phyloP scores from a whole-genome alignment of 2,888 invertebrate genomes.

The Drosophila percnosoma region DNA sequence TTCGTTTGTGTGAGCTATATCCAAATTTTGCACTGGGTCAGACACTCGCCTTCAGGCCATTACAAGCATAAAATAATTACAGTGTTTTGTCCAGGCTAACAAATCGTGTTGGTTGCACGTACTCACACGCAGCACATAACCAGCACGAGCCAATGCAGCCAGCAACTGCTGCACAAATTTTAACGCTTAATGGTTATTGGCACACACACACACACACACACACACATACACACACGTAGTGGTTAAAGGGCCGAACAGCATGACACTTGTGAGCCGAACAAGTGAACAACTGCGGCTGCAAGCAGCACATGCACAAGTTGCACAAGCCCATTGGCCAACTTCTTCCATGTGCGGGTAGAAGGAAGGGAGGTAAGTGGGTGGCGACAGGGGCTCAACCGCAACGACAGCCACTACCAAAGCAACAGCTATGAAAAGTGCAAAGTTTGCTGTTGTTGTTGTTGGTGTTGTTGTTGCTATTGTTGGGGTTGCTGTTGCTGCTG shows the following conservation, averaged over 20 bases:
- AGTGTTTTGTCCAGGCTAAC: conserved; percentile 51
- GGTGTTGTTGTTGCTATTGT: conserved; percentile 15
- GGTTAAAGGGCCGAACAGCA: conserved; percentile 58
- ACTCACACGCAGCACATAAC: conserved; percentile 11
- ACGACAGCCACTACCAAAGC: conserved; percentile 54
- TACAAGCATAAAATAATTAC: conserved; percentile 72
- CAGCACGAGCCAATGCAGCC: conserved; percentile 44
- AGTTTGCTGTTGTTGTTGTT: conserved; percentile 5
- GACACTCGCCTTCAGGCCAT: conserved; percentile 29
- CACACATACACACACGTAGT: conserved; percentile 14
- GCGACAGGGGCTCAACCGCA: conserved; percentile 55
- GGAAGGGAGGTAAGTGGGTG: not conserved
- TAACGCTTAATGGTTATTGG: conserved; percentile 77
- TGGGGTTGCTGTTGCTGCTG: conserved; percentile 34
- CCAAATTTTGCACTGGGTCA: conserved; percentile 18
- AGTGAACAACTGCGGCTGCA: conserved; percentile 68
- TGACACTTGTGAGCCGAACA: conserved; percentile 73
- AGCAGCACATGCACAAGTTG: conserved; percentile 56
- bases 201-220: conserved; percentile 40
- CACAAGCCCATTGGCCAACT: conserved; percentile 34
- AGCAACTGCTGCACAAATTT: conserved; percentile 63
- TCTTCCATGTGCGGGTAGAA: conserved; percentile 2
- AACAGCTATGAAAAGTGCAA: conserved; percentile 42
- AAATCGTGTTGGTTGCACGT: conserved; percentile 60
- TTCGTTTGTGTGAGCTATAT: conserved; percentile 2